phyloP scores from a whole-genome alignment of 1,140 invertebrate genomes.

The Acromyrmex echinatior region DNA sequence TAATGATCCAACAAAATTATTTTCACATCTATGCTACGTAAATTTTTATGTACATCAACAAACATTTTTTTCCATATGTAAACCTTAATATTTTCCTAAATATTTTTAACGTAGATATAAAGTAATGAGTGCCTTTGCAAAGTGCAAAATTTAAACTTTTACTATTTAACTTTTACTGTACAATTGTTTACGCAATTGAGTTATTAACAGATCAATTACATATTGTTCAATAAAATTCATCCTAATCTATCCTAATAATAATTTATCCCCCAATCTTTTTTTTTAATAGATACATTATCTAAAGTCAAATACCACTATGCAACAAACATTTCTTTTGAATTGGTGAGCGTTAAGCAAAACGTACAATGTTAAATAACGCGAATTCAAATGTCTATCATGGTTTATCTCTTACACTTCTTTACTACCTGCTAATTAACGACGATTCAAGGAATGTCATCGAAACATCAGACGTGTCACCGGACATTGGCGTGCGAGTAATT shows the following conservation, averaged over 20 bases:
- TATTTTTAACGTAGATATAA: background rate
- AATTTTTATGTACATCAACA: too few relatives aligned
- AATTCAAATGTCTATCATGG: conserved; percentile 22
- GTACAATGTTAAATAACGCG: background rate
- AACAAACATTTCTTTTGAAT: background rate
- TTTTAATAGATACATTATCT: background rate
- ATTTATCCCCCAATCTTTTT: background rate
- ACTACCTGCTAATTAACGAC: conserved; percentile 18
- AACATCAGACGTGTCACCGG: background rate
- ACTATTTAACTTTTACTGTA: background rate
- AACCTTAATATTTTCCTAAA: background rate
- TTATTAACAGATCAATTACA: background rate
- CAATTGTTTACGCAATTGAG: background rate
- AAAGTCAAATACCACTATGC: background rate
- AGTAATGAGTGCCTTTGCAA: background rate
- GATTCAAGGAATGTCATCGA: background rate
- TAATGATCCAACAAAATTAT: too few relatives aligned
- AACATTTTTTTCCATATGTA: background rate
- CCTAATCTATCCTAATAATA: too few relatives aligned
- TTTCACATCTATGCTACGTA: too few relatives aligned
- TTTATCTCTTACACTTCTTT: background rate
- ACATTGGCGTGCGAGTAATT: background rate
- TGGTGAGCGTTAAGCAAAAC: background rate
- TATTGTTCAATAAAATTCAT: conserved; percentile 11
- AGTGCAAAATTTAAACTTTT: background rate